These are phyloP conservation scores for Nycticorax nycticorax DNA, from an alignment of 2,113 vertebrate species.

Conservation along the genomic window DNA sequence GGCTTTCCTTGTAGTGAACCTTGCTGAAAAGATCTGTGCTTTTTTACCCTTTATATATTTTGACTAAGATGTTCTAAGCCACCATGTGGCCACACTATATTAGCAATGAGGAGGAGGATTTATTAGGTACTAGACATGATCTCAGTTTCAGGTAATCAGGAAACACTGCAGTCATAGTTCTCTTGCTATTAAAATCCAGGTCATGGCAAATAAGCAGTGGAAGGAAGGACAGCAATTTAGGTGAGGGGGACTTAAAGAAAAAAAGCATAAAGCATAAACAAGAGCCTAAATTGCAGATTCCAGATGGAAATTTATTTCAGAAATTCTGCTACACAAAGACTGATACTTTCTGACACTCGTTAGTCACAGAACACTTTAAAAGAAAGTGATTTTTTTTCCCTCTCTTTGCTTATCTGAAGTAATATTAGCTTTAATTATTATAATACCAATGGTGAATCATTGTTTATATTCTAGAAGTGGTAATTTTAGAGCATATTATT, in stretches of 20 bases:
- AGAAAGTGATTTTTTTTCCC: neutral
- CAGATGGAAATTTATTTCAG: constrained; percentile 4
- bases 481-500: neutral
- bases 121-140: constrained; percentile 71
- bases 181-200: constrained; percentile 36
- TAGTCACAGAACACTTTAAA: neutral
- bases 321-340: neutral
- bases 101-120: constrained; percentile 61
- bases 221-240: constrained; percentile 46
- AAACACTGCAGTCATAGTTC: constrained; percentile 63
- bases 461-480: neutral
- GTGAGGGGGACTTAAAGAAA: constrained; percentile 2
- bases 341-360: neutral
- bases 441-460: neutral
- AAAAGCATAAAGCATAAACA: constrained; percentile 7
- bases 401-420: neutral
- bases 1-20: neutral
- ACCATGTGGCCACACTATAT: constrained; percentile 24
- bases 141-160: constrained; percentile 65
- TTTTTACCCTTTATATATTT: constrained; percentile 56
- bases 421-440: neutral
- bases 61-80: constrained; percentile 60
- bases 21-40: constrained; percentile 52
- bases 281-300: neutral
- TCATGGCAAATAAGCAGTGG: constrained; percentile 20